Base-by-base conservation (phyloP, 2,797 vertebrate genomes). In the Pteronotus mesoamericanus region DNA sequence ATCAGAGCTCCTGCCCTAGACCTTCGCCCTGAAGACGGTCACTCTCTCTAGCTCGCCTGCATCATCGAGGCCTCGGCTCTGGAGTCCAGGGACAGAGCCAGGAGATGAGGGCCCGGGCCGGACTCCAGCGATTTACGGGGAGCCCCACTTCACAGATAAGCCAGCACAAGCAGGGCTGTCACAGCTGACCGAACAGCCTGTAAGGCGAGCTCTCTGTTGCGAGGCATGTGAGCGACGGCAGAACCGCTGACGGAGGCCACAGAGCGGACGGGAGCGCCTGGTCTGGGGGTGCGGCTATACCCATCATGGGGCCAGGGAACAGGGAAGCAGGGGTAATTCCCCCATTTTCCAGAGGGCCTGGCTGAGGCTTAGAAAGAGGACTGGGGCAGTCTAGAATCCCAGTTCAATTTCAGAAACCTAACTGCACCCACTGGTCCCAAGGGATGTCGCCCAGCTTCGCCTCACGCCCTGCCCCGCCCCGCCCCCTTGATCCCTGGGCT, bases 371-470 rank as follows among this genome's bases (percentile, higher is more conserved):
- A 51, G 66, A 32, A 39, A 39, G 39, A 26, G 72, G 64, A 78
- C 72, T 18, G 26, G 93, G 39, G 46, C 46, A 19, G 46, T 53
- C 69, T n/a, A 64, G 75, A 53, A 32, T 29, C 34, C 89, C 55
- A 32, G n/a, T 39, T 59, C 79, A 51, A 85, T 53, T 34, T 57
- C 34, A 66, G 51, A 79, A 75, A 26, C 44, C 16, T 34, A 26
- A 21, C 39, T 3, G n/a, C 5, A 24, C 78, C 24, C 68, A 10
- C 3, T 5, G 51, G 5, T 16, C 61, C 72, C 11, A 9, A 4
- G 2, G 0, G 24, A 18, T 15, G 9, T 5, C 15, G n/a, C 61
- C 48, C 46, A 12, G 37, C 24, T n/a, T 14, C 0, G 3, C 9
- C 59, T 29, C 44, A 14, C 1, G 42, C 68, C 34, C 42, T 5